phyloP scores from a whole-genome alignment of 2,888 invertebrate species.

The Cephus rjabovi region DNA sequence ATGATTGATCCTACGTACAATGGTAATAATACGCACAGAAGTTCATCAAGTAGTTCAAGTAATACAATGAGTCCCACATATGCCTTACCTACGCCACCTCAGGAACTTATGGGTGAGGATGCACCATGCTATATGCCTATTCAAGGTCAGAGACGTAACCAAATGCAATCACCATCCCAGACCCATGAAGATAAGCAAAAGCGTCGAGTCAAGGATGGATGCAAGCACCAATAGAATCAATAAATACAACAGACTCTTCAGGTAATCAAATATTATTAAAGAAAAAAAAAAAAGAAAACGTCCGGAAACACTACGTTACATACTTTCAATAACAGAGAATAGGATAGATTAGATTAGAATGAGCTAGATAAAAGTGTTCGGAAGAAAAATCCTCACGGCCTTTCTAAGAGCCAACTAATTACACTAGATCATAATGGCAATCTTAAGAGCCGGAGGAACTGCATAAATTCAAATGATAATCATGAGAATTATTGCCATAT shows the following conservation, averaged over 20 bases:
- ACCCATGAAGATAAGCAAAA: slow-evolving; percentile 74
- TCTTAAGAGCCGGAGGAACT: neutral
- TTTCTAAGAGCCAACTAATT: neutral
- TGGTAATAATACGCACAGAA: slow-evolving; percentile 45
- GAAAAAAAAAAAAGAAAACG: neutral
- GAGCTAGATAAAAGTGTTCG: neutral
- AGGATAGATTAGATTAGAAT: neutral
- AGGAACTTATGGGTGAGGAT: slow-evolving; percentile 65
- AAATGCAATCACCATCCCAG: slow-evolving; percentile 67
- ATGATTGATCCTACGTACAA: slow-evolving; percentile 77
- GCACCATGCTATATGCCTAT: slow-evolving; percentile 83
- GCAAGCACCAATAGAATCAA: slow-evolving; percentile 71
- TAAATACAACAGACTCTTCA: neutral
- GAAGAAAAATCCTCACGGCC: neutral
- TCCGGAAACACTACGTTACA: neutral
- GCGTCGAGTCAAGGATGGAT: slow-evolving; percentile 72
- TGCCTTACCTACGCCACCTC: slow-evolving; percentile 57
- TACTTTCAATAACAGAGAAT: neutral
- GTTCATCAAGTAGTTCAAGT: slow-evolving; percentile 49
- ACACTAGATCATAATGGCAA: neutral
- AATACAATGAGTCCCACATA: slow-evolving; percentile 60
- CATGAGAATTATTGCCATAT: neutral
- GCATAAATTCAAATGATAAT: neutral
- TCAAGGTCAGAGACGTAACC: slow-evolving; percentile 76
- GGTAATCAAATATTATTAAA: neutral